Base-by-base conservation (phyloP, 2,797 vertebrate genomes). In the Streptopelia turtur region DNA sequence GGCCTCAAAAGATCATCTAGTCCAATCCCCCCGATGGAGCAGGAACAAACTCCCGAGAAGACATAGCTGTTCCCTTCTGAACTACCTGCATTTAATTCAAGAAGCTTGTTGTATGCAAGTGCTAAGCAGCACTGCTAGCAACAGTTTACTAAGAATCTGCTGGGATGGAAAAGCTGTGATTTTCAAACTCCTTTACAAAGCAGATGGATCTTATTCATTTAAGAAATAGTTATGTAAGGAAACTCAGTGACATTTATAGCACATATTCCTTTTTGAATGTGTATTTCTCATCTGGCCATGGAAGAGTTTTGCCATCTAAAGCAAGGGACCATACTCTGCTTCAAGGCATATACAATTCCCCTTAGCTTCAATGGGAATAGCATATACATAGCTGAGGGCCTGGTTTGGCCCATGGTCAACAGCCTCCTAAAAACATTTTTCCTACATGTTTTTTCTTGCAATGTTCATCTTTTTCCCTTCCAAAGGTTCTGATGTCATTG, bases 381-480 rank as follows among this genome's bases (percentile, higher is more conserved):
- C 65, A 83, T 60, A 57, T 31, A 66, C 47, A 61, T 57, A 93
- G 66, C 77, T 91, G 49, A 91, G 85, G 85, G 77, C 60, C 91
- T 43, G 53, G 66, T 85, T 94, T 96, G 94, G 95, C 90, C 83
- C 63, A 15, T 27, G 16, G 24, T 91, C 71, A 77, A 33, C 30
- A 52, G 47, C 7, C 31, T 81, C 63, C 59, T 65, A 65, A 92
- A 93, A 92, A 13, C 23, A 45, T 83, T 90, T 87, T 94, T 83
- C 83, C 68, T 66, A 41, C 9, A 1, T 8, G 60, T 77, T 53
- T 93, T 94, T 87, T 6, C n/a, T 91, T 59, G 9, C 10, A 90
- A 23, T 79, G 68, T 84, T 88, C 49, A 50, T 94, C 12, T 82
- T 93, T 92, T 95, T 88, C 57, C 69, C 89, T 90, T 91, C 91